Percentiles rank a stretch among this genome's conserved stretches.
Conservation (phyloP, 2,888 invertebrate species). For the Monochamus alternatus region DNA sequence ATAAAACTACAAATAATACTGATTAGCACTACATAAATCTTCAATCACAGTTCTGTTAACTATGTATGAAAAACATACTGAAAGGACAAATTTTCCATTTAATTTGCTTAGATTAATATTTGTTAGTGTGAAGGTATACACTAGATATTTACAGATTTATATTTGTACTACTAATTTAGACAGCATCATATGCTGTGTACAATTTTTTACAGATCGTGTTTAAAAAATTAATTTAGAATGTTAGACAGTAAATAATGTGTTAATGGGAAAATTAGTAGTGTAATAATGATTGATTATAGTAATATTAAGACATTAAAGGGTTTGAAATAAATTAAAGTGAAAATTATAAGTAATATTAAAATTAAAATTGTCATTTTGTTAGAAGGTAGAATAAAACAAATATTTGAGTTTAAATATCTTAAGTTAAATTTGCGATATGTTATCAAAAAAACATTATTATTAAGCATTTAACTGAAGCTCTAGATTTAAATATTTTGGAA, state of each 20-base stretch:
- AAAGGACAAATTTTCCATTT: constrained; percentile 11
- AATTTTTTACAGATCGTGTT: neutral
- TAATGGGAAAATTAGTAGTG: no score
- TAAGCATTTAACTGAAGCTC: no score
- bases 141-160: neutral
- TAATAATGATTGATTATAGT: no score
- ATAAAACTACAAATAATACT: constrained; percentile 50
- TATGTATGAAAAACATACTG: constrained; percentile 37
- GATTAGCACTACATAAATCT: constrained; percentile 44
- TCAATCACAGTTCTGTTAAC: constrained; percentile 56
- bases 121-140: neutral
- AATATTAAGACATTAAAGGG: no score
- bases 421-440: no score
- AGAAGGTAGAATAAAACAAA: no score
- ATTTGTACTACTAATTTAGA: constrained; percentile 3
- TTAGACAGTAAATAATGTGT: neutral
- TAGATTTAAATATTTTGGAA: no score
- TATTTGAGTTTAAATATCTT: no score
- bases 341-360: no score
- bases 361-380: no score
- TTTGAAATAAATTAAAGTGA: no score
- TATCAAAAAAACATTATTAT: no score
- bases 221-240: neutral
- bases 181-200: neutral
- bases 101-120: neutral